Conservation (phyloP, 53 echinoderm and acorn worm genomes). For the Apostichopus leukothele region DNA sequence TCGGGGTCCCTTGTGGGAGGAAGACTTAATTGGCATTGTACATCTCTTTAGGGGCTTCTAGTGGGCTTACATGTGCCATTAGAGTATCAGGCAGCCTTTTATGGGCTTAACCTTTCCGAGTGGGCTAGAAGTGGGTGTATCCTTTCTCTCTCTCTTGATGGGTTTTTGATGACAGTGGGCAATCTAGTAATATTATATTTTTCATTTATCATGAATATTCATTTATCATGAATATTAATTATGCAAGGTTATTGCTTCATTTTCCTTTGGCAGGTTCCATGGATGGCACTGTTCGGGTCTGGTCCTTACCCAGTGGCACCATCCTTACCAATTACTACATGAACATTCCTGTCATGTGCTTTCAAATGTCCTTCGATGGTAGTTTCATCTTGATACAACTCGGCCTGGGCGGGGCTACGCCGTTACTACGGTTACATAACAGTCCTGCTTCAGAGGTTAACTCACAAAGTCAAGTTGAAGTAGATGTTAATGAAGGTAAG, state of each 20-base stretch:
- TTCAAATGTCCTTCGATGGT: conserved; percentile 95
- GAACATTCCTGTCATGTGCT: conserved; percentile 74
- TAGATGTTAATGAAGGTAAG: conserved; percentile 92
- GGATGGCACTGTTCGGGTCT: conserved; percentile 91
- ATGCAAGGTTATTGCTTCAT: no score
- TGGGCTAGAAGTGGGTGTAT: no score
- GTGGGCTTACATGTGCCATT: no score
- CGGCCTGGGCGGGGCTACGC: conserved; percentile 79
- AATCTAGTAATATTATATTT: no score
- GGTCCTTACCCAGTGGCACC: conserved; percentile 78
- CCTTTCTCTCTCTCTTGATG: no score
- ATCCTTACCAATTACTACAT: conserved; percentile 94
- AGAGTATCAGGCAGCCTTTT: no score
- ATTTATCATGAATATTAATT: background rate
- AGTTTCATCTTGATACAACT: conserved; percentile 85
- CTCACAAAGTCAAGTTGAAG: conserved; percentile 95
- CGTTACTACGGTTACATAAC: conserved; percentile 83
- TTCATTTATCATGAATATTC: background rate
- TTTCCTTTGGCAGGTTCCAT: conserved; percentile 64
- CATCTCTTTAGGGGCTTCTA: no score
- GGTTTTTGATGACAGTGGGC: no score
- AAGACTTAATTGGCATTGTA: no score
- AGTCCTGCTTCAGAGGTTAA: conserved; percentile 96
- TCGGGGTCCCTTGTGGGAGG: no score
- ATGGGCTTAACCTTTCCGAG: no score